phyloP scores from a whole-genome alignment of 2,113 vertebrate genomes.

The Tupaia tana region DNA sequence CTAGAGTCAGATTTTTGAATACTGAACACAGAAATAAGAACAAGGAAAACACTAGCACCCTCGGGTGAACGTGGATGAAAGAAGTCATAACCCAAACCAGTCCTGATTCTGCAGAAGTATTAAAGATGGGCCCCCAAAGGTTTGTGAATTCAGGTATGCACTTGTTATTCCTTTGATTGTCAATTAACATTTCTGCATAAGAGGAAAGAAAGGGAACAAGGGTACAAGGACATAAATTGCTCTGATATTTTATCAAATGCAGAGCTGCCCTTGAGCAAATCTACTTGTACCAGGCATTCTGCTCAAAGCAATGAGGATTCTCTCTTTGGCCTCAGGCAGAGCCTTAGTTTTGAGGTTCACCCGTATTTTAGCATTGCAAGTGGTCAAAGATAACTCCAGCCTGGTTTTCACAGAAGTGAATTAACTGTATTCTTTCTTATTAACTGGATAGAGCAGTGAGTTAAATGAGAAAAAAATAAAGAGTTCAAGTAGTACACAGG shows the following conservation, averaged over 20 bases:
- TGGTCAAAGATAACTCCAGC: slow-evolving; percentile 33
- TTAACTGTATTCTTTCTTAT: not conserved
- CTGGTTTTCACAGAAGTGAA: not conserved
- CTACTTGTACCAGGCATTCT: slow-evolving; percentile 44
- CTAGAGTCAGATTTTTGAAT: slow-evolving; percentile 16
- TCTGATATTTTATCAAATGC: slow-evolving; percentile 81
- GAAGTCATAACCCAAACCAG: slow-evolving; percentile 4
- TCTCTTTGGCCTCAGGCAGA: slow-evolving; percentile 75
- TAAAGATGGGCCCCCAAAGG: slow-evolving; percentile 47
- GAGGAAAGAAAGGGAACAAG: slow-evolving; percentile 70
- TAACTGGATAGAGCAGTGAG: not conserved
- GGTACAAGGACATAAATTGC: slow-evolving; percentile 70
- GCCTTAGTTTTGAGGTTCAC: slow-evolving; percentile 58
- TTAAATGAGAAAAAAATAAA: not conserved
- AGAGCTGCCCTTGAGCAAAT: slow-evolving; percentile 78
- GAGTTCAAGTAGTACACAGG: not conserved
- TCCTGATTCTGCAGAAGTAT: not conserved
- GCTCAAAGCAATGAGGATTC: slow-evolving; percentile 62
- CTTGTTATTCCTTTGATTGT: slow-evolving; percentile 68
- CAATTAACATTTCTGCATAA: slow-evolving; percentile 78
- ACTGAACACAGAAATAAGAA: slow-evolving; percentile 15
- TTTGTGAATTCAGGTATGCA: slow-evolving; percentile 57
- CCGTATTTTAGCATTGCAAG: slow-evolving; percentile 43
- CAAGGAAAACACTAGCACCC: slow-evolving; percentile 11
- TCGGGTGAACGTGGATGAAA: not conserved